A percentile compares a stretch with the other conserved stretches of the same genome.
Conservation (phyloP, 2,888 invertebrate genomes). For the Lepeophtheirus nordmannii region DNA sequence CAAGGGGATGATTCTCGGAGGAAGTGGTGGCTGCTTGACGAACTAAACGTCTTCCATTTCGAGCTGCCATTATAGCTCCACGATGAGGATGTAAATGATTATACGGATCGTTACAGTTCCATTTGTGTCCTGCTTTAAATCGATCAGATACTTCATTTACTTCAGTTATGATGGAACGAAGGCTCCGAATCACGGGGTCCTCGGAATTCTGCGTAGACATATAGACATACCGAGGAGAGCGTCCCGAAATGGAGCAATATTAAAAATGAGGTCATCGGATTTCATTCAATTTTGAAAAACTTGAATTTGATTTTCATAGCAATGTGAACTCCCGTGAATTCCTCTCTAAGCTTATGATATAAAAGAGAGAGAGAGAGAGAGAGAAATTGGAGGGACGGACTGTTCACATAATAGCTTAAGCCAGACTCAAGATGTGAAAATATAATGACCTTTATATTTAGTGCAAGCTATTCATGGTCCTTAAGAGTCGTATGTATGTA, state of each 20-base stretch:
- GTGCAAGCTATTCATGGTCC: too few relatives aligned
- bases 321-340: too few relatives aligned
- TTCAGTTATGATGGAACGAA: conserved; percentile 7
- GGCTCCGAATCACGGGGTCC: conserved; percentile 1
- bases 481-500: too few relatives aligned
- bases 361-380: too few relatives aligned
- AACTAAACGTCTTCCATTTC: conserved; percentile 5
- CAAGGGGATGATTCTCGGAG: background rate
- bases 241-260: background rate
- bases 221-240: background rate
- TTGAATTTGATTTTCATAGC: too few relatives aligned
- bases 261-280: too few relatives aligned
- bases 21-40: conserved; percentile 8
- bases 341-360: too few relatives aligned
- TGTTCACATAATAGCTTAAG: too few relatives aligned
- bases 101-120: conserved; percentile 13
- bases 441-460: too few relatives aligned
- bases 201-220: background rate
- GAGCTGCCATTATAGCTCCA: background rate
- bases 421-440: too few relatives aligned
- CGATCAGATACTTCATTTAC: conserved; percentile 12
- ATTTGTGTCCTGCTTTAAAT: conserved; percentile 19
- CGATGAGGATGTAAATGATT: background rate
- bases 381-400: too few relatives aligned
- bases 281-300: too few relatives aligned